phyloP scores from a whole-genome alignment of 2,888 invertebrate species.

The Liopterus haemorrhoidalis region DNA sequence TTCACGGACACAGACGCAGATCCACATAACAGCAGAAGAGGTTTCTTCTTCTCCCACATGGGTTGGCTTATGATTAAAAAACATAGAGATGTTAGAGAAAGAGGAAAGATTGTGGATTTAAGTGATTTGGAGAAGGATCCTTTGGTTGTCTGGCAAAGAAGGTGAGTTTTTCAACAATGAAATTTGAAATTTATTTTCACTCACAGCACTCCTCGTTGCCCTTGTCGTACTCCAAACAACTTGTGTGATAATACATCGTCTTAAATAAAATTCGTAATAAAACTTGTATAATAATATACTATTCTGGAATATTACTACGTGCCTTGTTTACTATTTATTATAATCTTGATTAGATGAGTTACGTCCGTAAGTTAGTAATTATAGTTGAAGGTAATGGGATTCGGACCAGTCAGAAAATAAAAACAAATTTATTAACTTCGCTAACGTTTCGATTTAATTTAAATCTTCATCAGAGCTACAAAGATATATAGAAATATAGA shows the following conservation, averaged over 20 bases:
- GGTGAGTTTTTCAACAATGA: conserved; percentile 50
- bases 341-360: too few relatives aligned
- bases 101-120: conserved; percentile 79
- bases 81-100: conserved; percentile 80
- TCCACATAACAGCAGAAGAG: conserved; percentile 80
- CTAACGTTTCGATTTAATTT: too few relatives aligned
- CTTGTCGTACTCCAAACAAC: not conserved
- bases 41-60: conserved; percentile 93
- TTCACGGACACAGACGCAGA: conserved; percentile 85
- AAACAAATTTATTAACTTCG: too few relatives aligned
- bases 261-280: not conserved
- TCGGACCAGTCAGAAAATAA: too few relatives aligned
- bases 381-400: too few relatives aligned
- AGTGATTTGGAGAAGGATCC: conserved; percentile 81
- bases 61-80: conserved; percentile 88
- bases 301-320: not conserved
- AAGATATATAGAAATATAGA: too few relatives aligned
- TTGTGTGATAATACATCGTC: not conserved
- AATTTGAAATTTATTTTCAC: not conserved
- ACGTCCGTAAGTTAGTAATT: too few relatives aligned
- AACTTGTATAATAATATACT: not conserved
- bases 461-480: too few relatives aligned
- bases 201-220: not conserved
- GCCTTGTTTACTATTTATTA: too few relatives aligned
- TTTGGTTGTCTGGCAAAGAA: conserved; percentile 79